phyloP scores from a whole-genome alignment of 2,797 vertebrate species.

The Ctenochaetus hawaiiensis region DNA sequence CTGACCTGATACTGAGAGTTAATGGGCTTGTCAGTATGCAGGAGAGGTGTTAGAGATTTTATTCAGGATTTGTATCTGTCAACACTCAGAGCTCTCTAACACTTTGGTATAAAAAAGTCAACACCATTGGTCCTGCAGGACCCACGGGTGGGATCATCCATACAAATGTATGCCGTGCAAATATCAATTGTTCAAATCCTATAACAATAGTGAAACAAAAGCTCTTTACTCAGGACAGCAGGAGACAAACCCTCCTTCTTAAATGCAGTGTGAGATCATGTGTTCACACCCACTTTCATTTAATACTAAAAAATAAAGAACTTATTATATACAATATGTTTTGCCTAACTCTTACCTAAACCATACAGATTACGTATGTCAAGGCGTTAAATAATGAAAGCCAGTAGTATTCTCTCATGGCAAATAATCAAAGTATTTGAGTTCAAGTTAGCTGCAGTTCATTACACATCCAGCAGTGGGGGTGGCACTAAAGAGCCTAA shows the following conservation, averaged over 20 bases:
- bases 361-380: no score
- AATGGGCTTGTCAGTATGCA: constrained; percentile 44
- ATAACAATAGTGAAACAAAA: not conserved
- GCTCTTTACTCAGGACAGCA: not conserved
- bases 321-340: not conserved
- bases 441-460: no score
- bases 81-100: constrained; percentile 20
- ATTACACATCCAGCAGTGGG: no score
- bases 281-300: not conserved
- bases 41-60: constrained; percentile 19
- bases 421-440: no score
- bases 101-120: constrained; percentile 12
- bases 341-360: no score
- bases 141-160: not conserved
- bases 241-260: not conserved
- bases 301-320: not conserved
- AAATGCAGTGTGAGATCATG: not conserved
- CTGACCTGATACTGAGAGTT: constrained; percentile 22
- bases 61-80: constrained; percentile 42
- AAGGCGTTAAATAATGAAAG: no score
- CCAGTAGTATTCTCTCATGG: no score
- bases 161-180: constrained; percentile 9
- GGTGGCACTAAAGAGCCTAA: no score
- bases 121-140: constrained; percentile 4
- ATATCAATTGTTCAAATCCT: not conserved